Base-by-base conservation (phyloP, 2,113 vertebrate species). In the Lontra canadensis region DNA sequence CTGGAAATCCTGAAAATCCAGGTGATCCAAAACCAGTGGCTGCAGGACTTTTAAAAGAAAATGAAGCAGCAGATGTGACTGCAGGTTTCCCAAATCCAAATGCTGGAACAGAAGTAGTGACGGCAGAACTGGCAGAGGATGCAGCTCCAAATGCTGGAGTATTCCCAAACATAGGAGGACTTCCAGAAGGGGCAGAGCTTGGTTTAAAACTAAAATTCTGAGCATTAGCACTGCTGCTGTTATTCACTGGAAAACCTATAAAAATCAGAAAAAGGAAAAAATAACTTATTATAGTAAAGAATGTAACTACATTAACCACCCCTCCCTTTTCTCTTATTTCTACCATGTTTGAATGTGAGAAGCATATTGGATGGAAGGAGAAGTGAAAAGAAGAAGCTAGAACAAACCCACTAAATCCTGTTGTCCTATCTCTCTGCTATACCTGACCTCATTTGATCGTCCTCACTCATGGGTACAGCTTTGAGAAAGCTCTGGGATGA, bases 121-220 rank as follows among this genome's bases (percentile, higher is more conserved):
- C 47, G 79, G 92, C 90, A 7, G 97, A 0, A 0, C 65, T 47
- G 0, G 97, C 25, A 80, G 98, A 83, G 18, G 98, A 47, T 0
- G 29, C 3, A 5, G 42, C 84, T 52, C 97, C 98, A 57, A 98
- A 98, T 0, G 94, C 95, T 29, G 99, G 92, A 21, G 97, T 61
- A 79, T 94, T 67, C 39, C 99, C 98, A 59, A 99, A 99, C 42
- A 97, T 95, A 31, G 98, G 15, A 1, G 98, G 52, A 59, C 94
- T 97, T 39, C 98, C 96, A 80, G 98, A 55, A 1, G 98, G 3
- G 1, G 98, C 34, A 9, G 98, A 57, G 26, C 89, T 96, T 34
- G 98, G 3, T 93, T 99, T 98, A 81, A 99, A 99, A 96, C 99
- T 99, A 96, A 99, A 99, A 73, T 67, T 96, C 59, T 96, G 97